Base-by-base conservation (phyloP, 2,888 invertebrate species). In the Heteromyza rotundicornis region DNA sequence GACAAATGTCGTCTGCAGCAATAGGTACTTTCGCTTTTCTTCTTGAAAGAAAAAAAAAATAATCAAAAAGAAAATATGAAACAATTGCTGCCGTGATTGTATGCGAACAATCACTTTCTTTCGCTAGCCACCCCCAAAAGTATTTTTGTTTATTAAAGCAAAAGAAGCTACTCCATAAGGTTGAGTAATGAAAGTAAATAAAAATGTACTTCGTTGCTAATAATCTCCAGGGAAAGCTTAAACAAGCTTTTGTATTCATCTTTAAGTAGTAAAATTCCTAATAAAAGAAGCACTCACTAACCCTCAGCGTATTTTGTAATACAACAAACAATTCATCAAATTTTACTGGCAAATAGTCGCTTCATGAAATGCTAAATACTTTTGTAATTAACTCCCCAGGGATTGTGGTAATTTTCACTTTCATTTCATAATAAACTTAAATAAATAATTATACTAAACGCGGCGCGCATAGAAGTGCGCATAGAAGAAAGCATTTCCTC, bases 81-180 rank as follows among this genome's bases (percentile, higher is more conserved):
- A 74, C 77, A 74, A 74, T 76, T 76, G 74, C 75, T 68, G 72
- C 72, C 72, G 75, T 74, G 74, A 76, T 74, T 74, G n/a, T n/a
- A 74, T 74, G 20, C 7, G 40, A 40, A 40, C 40, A 40, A 40
- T n/a, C 8, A 40, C 40, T 3, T n/a, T 40, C 12, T 40, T 3
- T 14, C 3, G 16, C n/a, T n/a, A n/a, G 40, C 16, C 3, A 8
- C 40, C 16, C 40, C 10, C 16, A 40, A 40, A 40, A 40, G 16
- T 3, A 40, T 14, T 40, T 40, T 47, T 5, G 5, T 17, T 20
- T 19, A 19, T 47, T 19, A 47, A 14, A 17, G 47, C 17, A 10
- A 40, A 10, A 10, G 40, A n/a, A n/a, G n/a, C n/a, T n/a, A n/a
- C n/a, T n/a, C n/a, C n/a, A n/a, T n/a, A n/a, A n/a, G n/a, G n/a